Percentiles rank a stretch among this genome's conserved stretches.
These are phyloP conservation scores for Ceratina australensis DNA, from an alignment of 1,140 invertebrate genomes.

Conservation along the genomic window DNA sequence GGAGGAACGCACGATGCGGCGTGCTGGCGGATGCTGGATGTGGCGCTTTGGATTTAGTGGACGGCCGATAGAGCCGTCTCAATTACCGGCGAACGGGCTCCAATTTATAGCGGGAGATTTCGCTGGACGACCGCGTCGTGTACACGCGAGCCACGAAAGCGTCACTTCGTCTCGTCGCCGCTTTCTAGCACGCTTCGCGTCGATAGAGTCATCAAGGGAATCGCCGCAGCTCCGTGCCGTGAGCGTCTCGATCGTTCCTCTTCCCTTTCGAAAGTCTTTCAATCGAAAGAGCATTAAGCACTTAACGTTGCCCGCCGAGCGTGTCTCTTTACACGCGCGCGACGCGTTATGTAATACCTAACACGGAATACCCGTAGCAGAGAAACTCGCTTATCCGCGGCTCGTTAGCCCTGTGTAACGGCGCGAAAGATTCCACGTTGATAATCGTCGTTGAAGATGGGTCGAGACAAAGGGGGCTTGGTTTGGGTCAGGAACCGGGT, in stretches of 20 bases:
- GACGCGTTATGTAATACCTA: conserved; percentile 13
- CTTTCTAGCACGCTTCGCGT: conserved; percentile 34
- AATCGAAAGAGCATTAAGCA: conserved; percentile 35
- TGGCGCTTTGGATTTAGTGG: conserved; percentile 52
- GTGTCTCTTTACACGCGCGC: not conserved
- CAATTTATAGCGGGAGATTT: conserved; percentile 57
- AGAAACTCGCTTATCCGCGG: conserved; percentile 1
- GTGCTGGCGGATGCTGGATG: conserved; percentile 45
- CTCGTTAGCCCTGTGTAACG: conserved; percentile 13
- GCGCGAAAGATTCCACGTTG: not conserved
- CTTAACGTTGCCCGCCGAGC: conserved; percentile 8
- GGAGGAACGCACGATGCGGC: not conserved
- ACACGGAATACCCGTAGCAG: not conserved
- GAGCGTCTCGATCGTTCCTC: not conserved
- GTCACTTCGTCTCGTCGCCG: not conserved
- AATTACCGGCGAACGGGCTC: conserved; percentile 54
- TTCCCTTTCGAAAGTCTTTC: conserved; percentile 18
- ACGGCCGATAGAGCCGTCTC: conserved; percentile 61
- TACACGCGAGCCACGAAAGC: conserved; percentile 4
- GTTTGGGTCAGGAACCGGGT: no score
- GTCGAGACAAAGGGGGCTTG: not conserved
- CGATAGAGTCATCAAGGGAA: conserved; percentile 38
- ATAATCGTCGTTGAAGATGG: conserved; percentile 8
- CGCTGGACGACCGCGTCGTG: not conserved
- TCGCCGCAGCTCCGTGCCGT: not conserved